Base-by-base conservation (phyloP, 2,888 invertebrate genomes). In the Drosophila recens region DNA sequence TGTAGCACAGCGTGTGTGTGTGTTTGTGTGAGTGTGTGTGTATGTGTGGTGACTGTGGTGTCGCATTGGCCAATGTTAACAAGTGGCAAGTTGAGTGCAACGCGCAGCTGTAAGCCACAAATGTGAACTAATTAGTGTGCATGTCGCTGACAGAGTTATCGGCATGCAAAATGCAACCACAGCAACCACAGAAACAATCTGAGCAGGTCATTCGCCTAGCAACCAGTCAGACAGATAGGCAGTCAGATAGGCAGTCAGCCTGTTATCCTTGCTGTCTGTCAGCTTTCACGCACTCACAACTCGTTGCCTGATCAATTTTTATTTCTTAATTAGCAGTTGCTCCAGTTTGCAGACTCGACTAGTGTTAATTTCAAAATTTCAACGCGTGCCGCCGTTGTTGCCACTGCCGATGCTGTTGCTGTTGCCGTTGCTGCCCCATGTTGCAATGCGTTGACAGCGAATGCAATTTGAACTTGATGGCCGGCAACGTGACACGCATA, bases 401-500 rank as follows among this genome's bases (percentile, higher is more conserved):
- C 80, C 43, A 64, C 38, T 46, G 62, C 59, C 43, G 61, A 34
- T 46, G 62, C 59, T 42, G 67, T 17, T 17, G 17, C 17, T 17
- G 17, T 17, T 17, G 17, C 17, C 17, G 17, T 46, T 38, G 66
- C 52, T 68, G 72, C 66, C 57, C 49, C 58, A 67, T 79, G 79
- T 67, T 76, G 82, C 87, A 84, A 84, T 79, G 76, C 86, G 90
- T 89, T 90, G 90, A 90, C 90, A 90, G 87, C 82, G 79, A 87
- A 84, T 86, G 89, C 90, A 90, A 89, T 90, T 87, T 90, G 89
- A 90, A 90, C 90, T 90, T 90, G 90, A 90, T 90, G 85, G 85
- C 82, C 82, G 72, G 74, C 79, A 87, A 85, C 90, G 90, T 90
- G 90, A 89, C 87, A 90, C 89, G 90, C 89, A 90, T 90, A 82